Percentiles rank a stretch among this genome's conserved stretches.
phyloP scores from a whole-genome alignment of 1,140 invertebrate species.

The Diachasmimorpha longicaudata region DNA sequence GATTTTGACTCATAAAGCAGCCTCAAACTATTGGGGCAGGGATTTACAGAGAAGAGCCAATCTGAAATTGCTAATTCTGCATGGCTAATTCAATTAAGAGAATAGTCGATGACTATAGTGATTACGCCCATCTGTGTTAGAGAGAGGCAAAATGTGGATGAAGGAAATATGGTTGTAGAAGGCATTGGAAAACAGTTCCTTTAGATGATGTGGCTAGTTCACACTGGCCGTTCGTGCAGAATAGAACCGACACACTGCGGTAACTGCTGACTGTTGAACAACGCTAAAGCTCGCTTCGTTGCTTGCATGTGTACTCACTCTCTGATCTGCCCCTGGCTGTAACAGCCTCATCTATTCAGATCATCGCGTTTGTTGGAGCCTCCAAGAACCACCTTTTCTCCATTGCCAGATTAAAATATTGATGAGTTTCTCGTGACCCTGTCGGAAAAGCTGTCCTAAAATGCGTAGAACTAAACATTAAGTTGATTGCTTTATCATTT shows the following conservation, averaged over 20 bases:
- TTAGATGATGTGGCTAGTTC: conserved; percentile 38
- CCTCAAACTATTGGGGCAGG: background rate
- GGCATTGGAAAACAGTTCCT: conserved; percentile 42
- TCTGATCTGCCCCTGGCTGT: background rate
- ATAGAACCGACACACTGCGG: conserved; percentile 48
- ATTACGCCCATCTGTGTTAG: conserved; percentile 8
- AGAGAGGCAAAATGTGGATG: conserved; percentile 6
- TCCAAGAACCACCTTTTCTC: conserved; percentile 30
- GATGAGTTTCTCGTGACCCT: too few species aligned
- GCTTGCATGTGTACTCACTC: conserved; percentile 29
- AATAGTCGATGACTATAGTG: conserved; percentile 35
- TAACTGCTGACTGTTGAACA: conserved; percentile 46
- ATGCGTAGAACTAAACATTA: too few species aligned
- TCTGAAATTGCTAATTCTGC: conserved; percentile 57
- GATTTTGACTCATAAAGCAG: background rate
- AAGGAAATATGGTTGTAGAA: conserved; percentile 32
- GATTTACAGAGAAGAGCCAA: conserved; percentile 35
- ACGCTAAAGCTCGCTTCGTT: conserved; percentile 35
- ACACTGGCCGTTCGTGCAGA: conserved; percentile 30
- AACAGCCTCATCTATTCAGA: conserved; percentile 18
- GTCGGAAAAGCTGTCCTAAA: too few species aligned
- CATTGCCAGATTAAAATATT: background rate
- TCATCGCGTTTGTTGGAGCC: conserved; percentile 41
- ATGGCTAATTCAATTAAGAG: conserved; percentile 59
- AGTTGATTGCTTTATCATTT: too few species aligned